Evolutionary conservation across 2,797 vertebrate genomes (phyloP).

Genomic region (Tangara arthus): DNA sequence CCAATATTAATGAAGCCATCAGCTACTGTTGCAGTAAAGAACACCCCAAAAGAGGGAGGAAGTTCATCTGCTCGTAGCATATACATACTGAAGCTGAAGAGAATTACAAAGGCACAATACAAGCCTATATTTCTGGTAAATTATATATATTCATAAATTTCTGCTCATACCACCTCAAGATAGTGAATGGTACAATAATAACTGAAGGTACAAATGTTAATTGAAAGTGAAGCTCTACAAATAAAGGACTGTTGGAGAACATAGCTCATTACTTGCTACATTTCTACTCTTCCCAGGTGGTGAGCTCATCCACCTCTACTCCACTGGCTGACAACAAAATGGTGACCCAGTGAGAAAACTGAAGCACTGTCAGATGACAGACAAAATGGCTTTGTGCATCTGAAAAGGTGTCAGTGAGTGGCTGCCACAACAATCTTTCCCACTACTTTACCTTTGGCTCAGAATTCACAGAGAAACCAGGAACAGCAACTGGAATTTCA

Average conservation of each 20-base stretch:
- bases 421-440: background rate
- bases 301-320: background rate
- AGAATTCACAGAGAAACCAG: constrained; percentile 13
- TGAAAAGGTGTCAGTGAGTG: background rate
- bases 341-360: background rate
- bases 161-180: constrained; percentile 32
- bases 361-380: background rate
- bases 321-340: background rate
- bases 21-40: constrained; percentile 11
- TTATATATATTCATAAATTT: constrained; percentile 31
- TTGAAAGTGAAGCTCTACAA: constrained; percentile 9
- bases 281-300: background rate
- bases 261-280: constrained; percentile 1
- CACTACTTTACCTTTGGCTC: background rate
- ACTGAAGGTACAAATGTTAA: background rate
- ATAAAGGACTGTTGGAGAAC: background rate
- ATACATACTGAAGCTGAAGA: constrained; percentile 49
- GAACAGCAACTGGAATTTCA: background rate
- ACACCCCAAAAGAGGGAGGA: background rate
- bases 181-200: constrained; percentile 9
- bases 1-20: constrained; percentile 24
- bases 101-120: constrained; percentile 54
- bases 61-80: background rate
- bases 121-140: constrained; percentile 51
- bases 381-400: background rate